Base-by-base conservation (phyloP, 2,888 invertebrate genomes). In the Scaptodrosophila latifasciaeformis region DNA sequence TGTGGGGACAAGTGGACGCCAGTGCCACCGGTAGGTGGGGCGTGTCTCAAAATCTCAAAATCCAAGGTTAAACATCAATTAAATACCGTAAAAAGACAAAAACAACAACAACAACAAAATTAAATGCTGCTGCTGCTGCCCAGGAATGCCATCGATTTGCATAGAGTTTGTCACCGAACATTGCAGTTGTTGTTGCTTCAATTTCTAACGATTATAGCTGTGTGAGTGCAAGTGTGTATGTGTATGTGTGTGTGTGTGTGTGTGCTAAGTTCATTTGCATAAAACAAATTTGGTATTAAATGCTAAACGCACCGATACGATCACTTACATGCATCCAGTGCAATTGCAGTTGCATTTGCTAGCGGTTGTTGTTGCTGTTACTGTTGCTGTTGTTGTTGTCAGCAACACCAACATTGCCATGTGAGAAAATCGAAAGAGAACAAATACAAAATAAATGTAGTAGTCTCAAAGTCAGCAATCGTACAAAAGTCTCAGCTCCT, bases 231-330 rank as follows among this genome's bases (percentile, higher is more conserved):
- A 29, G 49, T 58, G 57, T 49, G 43, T 53, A 44, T 39, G 21
- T 53, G 34, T 54, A 46, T 58, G 57, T 49, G 43, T 53, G 44
- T 39, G 21, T 53, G 34, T 54, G 63, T 57, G 34, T 53, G 34
- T 56, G 63, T 59, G 34, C 58, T 54, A 59, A 58, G 74, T 76
- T 78, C 81, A 82, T 81, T 81, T 82, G 83, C 83, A 82, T 82
- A 82, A 80, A 82, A 82, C 83, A 82, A 81, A 82, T 81, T 81
- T 81, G 77, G 79, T 75, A 81, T 81, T 82, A 82, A 82, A 82
- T 81, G 72, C 81, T 82, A 76, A 75, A 68, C 62, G 59, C 55
- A 47, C 46, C 63, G 83, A 81, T 81, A 81, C 82, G 69, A 82
- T 82, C 82, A 65, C 61, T 64, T 67, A 66, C 68, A 66, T 62